These are phyloP conservation scores for Galeopsomyia nigrocyanea DNA, from an alignment of 2,888 invertebrate genomes.

Conservation along the genomic window DNA sequence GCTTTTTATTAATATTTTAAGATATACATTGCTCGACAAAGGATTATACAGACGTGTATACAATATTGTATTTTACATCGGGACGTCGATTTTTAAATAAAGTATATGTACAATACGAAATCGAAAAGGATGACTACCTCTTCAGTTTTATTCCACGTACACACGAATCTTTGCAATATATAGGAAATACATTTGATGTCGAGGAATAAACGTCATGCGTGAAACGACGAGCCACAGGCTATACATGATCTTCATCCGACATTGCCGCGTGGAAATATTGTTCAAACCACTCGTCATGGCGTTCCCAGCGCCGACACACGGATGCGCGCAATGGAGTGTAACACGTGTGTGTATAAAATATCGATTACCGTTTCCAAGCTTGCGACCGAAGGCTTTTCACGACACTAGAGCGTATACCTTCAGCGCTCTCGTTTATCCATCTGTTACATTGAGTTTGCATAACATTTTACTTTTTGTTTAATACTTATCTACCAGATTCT, in stretches of 20 bases:
- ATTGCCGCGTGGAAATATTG: constrained; percentile 45
- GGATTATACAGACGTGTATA: constrained; percentile 66
- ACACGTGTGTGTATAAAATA: constrained; percentile 46
- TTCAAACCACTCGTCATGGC: constrained; percentile 37
- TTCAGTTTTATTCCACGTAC: constrained; percentile 44
- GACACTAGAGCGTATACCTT: constrained; percentile 25
- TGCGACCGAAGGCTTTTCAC: constrained; percentile 37
- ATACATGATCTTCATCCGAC: constrained; percentile 44
- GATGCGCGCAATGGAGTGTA: constrained; percentile 16
- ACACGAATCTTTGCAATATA: constrained; percentile 36
- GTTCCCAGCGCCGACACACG: constrained; percentile 21
- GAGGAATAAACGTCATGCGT: constrained; percentile 44
- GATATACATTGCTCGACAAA: constrained; percentile 68
- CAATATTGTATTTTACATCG: constrained; percentile 62
- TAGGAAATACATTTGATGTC: constrained; percentile 47
- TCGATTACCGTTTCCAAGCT: constrained; percentile 44
- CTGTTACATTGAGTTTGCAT: constrained; percentile 26
- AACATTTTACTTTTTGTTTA: constrained; percentile 8
- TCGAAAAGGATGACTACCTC: constrained; percentile 27
- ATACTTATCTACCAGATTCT: constrained; percentile 37
- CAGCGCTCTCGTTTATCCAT: constrained; percentile 33
- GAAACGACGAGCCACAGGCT: constrained; percentile 41
- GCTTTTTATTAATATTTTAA: constrained; percentile 62
- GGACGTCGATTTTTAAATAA: constrained; percentile 53
- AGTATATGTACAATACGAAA: constrained; percentile 41